These are phyloP conservation scores for Rhogogaster chlorosoma DNA, from an alignment of 2,888 invertebrate species.

Conservation along the genomic window DNA sequence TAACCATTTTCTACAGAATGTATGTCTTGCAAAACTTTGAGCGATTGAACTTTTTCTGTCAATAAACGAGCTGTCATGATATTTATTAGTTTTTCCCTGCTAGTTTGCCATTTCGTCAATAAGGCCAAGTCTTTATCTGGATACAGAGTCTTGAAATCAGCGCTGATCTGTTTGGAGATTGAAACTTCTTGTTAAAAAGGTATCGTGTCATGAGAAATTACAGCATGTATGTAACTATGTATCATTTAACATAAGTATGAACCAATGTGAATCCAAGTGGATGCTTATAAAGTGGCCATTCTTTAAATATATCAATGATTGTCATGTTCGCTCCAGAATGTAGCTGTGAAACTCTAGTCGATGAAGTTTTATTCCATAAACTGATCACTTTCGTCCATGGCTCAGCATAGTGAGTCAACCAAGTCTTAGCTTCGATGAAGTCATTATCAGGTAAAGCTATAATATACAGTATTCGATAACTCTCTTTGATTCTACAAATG, in stretches of 20 bases:
- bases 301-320: constrained; percentile 49
- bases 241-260: not conserved
- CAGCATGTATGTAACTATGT: not conserved
- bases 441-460: constrained; percentile 31
- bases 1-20: not conserved
- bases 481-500: not conserved
- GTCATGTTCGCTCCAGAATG: not conserved
- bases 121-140: not conserved
- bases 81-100: not conserved
- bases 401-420: constrained; percentile 39
- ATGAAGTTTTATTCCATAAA: constrained; percentile 31
- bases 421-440: constrained; percentile 35
- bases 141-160: not conserved
- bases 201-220: not conserved
- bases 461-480: not conserved
- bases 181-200: not conserved
- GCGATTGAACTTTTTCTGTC: not conserved
- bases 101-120: not conserved
- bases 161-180: not conserved
- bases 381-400: constrained; percentile 49
- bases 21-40: not conserved
- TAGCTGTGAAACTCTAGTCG: constrained; percentile 36
- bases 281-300: constrained; percentile 51
- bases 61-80: not conserved
- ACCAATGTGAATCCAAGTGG: constrained; percentile 53